Percentiles rank a stretch among this genome's conserved stretches.
Evolutionary conservation across 2,888 invertebrate genomes (phyloP).

Genomic region (Callimorpha dominula): DNA sequence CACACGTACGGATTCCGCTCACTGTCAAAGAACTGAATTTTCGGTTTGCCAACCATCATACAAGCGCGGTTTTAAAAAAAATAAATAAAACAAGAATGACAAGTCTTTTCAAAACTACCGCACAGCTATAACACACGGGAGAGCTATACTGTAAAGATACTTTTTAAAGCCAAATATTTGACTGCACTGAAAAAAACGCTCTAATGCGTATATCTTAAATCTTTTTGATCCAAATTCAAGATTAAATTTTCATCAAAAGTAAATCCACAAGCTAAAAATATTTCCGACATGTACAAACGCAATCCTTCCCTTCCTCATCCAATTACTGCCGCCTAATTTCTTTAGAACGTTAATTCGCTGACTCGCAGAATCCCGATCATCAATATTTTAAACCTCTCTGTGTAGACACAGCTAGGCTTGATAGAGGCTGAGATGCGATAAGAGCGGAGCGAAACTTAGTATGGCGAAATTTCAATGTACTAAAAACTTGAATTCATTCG

Average conservation of each 20-base stretch:
- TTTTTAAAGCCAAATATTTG: too few relatives aligned
- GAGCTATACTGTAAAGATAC: too few relatives aligned
- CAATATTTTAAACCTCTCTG: constrained; percentile 13
- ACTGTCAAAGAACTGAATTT: too few relatives aligned
- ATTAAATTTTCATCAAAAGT: constrained; percentile 7
- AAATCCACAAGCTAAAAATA: constrained; percentile 17
- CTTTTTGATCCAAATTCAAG: background rate
- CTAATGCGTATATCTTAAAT: too few relatives aligned
- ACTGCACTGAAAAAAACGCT: too few relatives aligned
- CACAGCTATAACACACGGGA: too few relatives aligned
- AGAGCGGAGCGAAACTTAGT: background rate
- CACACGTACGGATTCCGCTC: too few relatives aligned
- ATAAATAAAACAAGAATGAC: too few relatives aligned
- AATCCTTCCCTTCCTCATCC: constrained; percentile 25
- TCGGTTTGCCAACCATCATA: too few relatives aligned
- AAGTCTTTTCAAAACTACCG: too few relatives aligned
- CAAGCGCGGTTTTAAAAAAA: too few relatives aligned
- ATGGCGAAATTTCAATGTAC: background rate
- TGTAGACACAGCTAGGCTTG: background rate
- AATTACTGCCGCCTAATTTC: constrained; percentile 45
- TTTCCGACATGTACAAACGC: constrained; percentile 15
- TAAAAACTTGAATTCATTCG: background rate
- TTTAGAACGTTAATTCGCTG: constrained; percentile 32
- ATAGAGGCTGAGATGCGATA: background rate
- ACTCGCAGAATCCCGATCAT: constrained; percentile 30